These are phyloP conservation scores for Phalacrocorax aristotelis DNA, from an alignment of 2,113 vertebrate species.

Conservation along the genomic window DNA sequence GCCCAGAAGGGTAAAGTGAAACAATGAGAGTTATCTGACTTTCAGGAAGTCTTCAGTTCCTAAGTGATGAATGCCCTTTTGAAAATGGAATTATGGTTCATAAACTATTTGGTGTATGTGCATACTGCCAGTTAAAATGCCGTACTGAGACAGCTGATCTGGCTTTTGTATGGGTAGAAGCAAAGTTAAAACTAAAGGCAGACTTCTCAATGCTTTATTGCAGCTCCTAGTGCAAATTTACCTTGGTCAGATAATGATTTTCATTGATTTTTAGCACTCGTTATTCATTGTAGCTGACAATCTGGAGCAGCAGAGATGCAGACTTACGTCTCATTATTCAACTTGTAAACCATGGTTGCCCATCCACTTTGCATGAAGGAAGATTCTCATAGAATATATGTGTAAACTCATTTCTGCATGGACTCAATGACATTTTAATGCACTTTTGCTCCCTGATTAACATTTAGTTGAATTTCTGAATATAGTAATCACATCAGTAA, in stretches of 20 bases:
- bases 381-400: background rate
- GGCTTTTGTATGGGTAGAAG: background rate
- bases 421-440: background rate
- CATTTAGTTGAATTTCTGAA: background rate
- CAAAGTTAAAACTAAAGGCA: background rate
- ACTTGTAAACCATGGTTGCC: background rate
- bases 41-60: background rate
- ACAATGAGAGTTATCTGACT: background rate
- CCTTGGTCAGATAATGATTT: background rate
- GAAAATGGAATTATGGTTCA: background rate
- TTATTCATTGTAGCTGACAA: background rate
- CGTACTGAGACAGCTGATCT: background rate
- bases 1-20: background rate
- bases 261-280: background rate
- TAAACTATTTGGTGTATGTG: background rate
- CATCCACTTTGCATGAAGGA: accelerated
- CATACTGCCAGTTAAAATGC: background rate
- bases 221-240: background rate
- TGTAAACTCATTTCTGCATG: background rate
- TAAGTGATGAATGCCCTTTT: background rate
- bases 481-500: background rate
- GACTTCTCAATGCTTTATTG: background rate
- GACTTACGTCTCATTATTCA: background rate
- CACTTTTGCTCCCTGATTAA: background rate
- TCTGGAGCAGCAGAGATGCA: background rate